Evolutionary conservation across 2,797 vertebrate genomes (phyloP).

Genomic region (Girardinus metallicus): DNA sequence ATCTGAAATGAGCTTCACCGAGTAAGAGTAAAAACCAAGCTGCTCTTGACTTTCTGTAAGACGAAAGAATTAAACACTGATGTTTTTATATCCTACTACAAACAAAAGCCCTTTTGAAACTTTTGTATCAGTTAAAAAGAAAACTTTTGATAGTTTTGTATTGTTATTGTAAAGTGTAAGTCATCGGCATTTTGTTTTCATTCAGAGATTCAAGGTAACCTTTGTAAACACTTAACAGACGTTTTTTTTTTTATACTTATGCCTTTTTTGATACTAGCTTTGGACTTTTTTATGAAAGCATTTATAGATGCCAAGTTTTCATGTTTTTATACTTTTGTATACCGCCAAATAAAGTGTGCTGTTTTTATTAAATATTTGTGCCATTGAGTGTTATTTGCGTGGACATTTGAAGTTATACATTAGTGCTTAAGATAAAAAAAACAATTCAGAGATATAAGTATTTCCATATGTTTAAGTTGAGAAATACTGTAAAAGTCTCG

Average conservation of each 20-base stretch:
- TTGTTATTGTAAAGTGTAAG: conserved; percentile 67
- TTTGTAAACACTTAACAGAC: conserved; percentile 78
- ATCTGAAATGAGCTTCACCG: conserved; percentile 54
- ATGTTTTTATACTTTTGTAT: conserved; percentile 82
- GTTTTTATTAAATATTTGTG: conserved; percentile 77
- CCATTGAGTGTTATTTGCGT: conserved; percentile 49
- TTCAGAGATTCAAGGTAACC: conserved; percentile 74
- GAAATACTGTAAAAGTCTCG: conserved; percentile 21
- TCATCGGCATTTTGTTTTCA: conserved; percentile 71
- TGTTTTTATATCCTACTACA: conserved; percentile 72
- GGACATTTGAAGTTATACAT: not conserved
- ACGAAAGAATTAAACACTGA: conserved; percentile 72
- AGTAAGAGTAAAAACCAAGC: conserved; percentile 76
- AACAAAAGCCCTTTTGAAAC: conserved; percentile 68
- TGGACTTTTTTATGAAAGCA: conserved; percentile 81
- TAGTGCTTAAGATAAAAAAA: not conserved
- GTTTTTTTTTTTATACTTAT: conserved; percentile 76
- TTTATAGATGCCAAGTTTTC: conserved; percentile 78
- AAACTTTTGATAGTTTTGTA: conserved; percentile 68
- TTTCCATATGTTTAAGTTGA: conserved; percentile 19
- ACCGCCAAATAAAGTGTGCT: conserved; percentile 98
- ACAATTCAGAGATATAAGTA: not conserved
- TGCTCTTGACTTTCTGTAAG: conserved; percentile 86
- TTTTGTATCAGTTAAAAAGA: conserved; percentile 64
- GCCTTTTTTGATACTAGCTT: conserved; percentile 84